Percentiles rank a stretch among this genome's conserved stretches.
phyloP scores from a whole-genome alignment of 2,797 vertebrate genomes.

The Scyliorhinus canicula region DNA sequence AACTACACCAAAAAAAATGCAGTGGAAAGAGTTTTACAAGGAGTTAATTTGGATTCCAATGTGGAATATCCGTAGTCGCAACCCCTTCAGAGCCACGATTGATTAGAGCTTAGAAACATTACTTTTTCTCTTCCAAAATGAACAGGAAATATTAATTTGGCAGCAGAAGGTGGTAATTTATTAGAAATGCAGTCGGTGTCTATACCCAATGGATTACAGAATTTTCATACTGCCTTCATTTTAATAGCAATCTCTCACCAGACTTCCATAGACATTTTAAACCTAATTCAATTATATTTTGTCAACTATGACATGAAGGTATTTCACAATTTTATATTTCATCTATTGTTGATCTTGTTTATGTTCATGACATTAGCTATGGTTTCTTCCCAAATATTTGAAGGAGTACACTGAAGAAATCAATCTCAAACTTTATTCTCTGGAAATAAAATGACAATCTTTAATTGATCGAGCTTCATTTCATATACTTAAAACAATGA shows the following conservation, averaged over 20 bases:
- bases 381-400: neutral
- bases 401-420: neutral
- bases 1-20: neutral
- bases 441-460: neutral
- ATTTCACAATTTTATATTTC: conserved; percentile 1
- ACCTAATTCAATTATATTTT: neutral
- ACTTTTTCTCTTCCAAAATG: neutral
- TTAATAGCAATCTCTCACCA: neutral
- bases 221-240: conserved; percentile 1
- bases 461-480: neutral
- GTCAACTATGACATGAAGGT: neutral
- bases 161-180: neutral
- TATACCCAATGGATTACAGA: neutral
- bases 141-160: neutral
- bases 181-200: neutral
- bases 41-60: too few relatives aligned
- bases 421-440: neutral
- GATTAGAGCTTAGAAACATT: neutral
- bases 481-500: neutral
- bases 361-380: neutral
- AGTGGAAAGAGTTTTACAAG: neutral
- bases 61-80: neutral
- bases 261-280: neutral
- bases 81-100: neutral
- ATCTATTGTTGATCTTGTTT: neutral